phyloP scores from a whole-genome alignment of 2,113 vertebrate species.

The Ptychochromis oligacanthus region DNA sequence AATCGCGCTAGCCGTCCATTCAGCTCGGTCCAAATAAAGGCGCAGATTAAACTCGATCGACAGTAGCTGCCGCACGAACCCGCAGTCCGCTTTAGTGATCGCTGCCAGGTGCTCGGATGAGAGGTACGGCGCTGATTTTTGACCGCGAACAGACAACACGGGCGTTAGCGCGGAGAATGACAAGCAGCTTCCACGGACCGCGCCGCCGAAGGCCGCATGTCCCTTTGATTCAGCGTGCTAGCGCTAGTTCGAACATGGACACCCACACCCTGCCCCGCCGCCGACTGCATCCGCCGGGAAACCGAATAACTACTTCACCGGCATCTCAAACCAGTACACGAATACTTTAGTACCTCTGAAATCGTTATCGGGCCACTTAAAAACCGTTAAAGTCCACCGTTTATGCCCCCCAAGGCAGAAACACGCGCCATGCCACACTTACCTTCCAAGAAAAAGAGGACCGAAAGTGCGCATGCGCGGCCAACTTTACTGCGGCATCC shows the following conservation, averaged over 20 bases:
- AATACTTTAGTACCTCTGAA: background rate
- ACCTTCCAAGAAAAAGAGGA: conserved; percentile 87
- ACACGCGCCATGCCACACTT: conserved; percentile 84
- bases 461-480: conserved; percentile 81
- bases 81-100: rapidly evolving
- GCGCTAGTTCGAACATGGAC: conserved; percentile 26
- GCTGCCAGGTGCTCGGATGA: too few relatives aligned
- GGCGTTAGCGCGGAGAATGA: conserved; percentile 9
- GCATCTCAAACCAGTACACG: background rate
- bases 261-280: conserved; percentile 47
- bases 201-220: conserved; percentile 66
- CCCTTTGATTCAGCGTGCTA: conserved; percentile 57
- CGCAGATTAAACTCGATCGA: background rate
- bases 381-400: conserved; percentile 13
- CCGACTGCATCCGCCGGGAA: background rate
- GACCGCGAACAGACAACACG: too few relatives aligned
- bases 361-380: background rate
- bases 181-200: conserved; percentile 40
- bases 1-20: conserved; percentile 39
- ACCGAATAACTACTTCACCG: background rate
- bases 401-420: conserved; percentile 68
- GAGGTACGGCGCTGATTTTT: rapidly evolving
- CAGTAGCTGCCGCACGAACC: background rate
- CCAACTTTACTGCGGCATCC: conserved; percentile 85
- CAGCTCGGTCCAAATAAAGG: conserved; percentile 16